phyloP scores from a whole-genome alignment of 2,797 vertebrate species.

The Masticophis lateralis region DNA sequence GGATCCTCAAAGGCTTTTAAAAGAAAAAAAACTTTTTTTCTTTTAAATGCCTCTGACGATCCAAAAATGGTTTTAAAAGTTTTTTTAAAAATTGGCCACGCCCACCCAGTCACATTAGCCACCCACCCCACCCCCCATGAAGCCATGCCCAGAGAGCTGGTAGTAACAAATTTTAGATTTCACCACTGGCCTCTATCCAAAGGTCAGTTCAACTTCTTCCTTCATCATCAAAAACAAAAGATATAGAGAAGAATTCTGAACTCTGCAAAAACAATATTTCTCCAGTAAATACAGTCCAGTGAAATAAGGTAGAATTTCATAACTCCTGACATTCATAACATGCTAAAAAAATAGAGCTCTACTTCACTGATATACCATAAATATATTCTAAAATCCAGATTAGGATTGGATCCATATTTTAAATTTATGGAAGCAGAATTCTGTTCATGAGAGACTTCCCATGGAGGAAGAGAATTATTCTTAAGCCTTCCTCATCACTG shows the following conservation, averaged over 20 bases:
- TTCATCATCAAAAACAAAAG: constrained; percentile 59
- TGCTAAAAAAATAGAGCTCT: constrained; percentile 47
- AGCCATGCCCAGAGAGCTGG: no score
- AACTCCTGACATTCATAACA: constrained; percentile 46
- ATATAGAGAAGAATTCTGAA: constrained; percentile 44
- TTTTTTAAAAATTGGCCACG: no score
- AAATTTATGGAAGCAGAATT: background rate
- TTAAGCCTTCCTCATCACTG: background rate
- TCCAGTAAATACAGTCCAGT: constrained; percentile 57
- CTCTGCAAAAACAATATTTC: constrained; percentile 33
- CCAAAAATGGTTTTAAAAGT: no score
- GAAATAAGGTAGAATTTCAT: constrained; percentile 58
- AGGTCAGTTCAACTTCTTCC: constrained; percentile 67
- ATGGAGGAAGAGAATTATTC: background rate
- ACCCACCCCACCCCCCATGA: no score
- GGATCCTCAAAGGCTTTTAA: no score
- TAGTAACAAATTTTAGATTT: no score
- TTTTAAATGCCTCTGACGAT: no score
- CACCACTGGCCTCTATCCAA: constrained; percentile 48
- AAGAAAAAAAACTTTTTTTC: no score
- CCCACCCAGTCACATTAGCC: no score
- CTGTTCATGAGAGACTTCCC: background rate
- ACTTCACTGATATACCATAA: constrained; percentile 43
- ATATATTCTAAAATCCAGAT: constrained; percentile 44
- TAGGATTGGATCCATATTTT: no score